Evolutionary conservation across 2,888 invertebrate genomes (phyloP), one percentile per base, ranked within the genome.

Genomic region (Drosophila hamatofila): DNA sequence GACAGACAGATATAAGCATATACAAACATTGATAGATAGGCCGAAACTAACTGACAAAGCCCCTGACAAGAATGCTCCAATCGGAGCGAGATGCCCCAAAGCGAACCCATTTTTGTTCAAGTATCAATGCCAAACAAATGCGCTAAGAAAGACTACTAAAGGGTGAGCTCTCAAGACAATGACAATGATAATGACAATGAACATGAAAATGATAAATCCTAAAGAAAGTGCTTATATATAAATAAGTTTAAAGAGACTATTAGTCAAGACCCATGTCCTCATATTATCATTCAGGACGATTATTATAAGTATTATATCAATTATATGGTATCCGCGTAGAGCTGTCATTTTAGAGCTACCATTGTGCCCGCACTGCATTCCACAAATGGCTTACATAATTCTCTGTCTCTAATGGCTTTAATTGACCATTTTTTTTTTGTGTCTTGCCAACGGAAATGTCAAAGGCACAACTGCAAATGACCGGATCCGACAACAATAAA

Each of bases 321-420:
- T n/a, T n/a, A n/a, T n/a, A n/a, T 7, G 12, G 18, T 4, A 5
- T 49, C 18, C 1, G 6, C 1, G 18, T n/a, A 27, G n/a, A 18
- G 16, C 7, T 51, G n/a, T 5, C 35, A 16, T 23, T 41, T 46
- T 18, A 12, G 14, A 46, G 25, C 11, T 25, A 6, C 18, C 16
- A 21, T 67, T 39, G 55, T 41, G 25, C 21, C 41, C 30, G 41
- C 60, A 52, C 5, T 39, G n/a, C 59, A 51, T 51, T 55, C 52
- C 63, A 48, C 80, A 83, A 69, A 80, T 60, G 51, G 55, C 39
- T 41, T 63, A 80, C 81, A 75, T 83, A 78, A 81, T 81, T 83
- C 71, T 77, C 75, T 72, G 64, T 64, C 66, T 71, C 42, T 75
- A 83, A 83, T 81, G 68, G 68, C 63, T 81, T 81, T 78, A 81